Conservation (phyloP, 2,888 invertebrate species). For the Mystacides longicornis region DNA sequence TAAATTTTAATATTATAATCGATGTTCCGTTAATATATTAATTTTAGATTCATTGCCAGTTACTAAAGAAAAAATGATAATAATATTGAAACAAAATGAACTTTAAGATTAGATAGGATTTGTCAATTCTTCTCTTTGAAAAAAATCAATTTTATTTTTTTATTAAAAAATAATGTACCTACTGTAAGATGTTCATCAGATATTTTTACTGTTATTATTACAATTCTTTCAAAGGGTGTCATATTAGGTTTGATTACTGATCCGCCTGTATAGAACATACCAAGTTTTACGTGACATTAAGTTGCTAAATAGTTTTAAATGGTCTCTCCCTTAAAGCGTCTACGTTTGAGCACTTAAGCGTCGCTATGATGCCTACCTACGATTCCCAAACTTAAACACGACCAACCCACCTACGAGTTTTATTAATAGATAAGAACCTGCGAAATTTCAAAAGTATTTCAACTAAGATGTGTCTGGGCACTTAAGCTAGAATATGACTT, state of each 20-base stretch:
- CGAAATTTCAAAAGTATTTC: no score
- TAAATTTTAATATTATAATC: no score
- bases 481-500: no score
- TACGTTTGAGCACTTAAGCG: slow-evolving; percentile 15
- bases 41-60: no score
- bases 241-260: not conserved
- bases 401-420: no score
- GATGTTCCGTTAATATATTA: no score
- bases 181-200: not conserved
- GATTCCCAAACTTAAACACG: not conserved
- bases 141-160: not conserved
- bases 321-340: slow-evolving; percentile 17
- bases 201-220: not conserved
- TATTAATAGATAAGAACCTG: no score
- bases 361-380: not conserved
- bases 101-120: no score
- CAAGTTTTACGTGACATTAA: slow-evolving; percentile 23
- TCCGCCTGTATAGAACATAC: not conserved
- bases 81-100: no score
- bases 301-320: slow-evolving; percentile 25
- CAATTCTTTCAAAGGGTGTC: not conserved
- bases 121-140: no score
- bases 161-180: not conserved
- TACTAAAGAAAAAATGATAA: no score
- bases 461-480: no score